phyloP scores from a whole-genome alignment of 2,888 invertebrate genomes.

The Acrocera orbiculus region DNA sequence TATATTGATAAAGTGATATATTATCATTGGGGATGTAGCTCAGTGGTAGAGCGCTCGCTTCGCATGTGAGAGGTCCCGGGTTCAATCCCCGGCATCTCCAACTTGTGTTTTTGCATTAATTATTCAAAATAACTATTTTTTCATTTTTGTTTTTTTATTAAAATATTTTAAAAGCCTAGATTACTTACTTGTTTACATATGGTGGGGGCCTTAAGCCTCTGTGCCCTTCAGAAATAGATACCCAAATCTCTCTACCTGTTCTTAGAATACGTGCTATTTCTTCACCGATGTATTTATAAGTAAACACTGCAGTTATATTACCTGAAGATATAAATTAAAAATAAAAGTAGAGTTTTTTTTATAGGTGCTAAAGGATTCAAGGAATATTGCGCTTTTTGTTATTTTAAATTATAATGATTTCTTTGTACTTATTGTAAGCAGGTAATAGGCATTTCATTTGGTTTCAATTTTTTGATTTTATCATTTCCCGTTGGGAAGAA shows the following conservation, averaged over 20 bases:
- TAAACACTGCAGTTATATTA: conserved; percentile 66
- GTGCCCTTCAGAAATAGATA: conserved; percentile 50
- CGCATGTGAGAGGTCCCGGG: conserved; percentile 25
- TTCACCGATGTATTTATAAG: conserved; percentile 60
- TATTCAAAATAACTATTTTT: not conserved
- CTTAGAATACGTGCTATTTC: conserved; percentile 52
- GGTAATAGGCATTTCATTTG: too few species aligned
- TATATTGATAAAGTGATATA: too few species aligned
- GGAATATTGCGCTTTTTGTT: too few species aligned
- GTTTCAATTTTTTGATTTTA: too few species aligned
- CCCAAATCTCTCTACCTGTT: conserved; percentile 47
- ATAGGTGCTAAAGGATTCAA: too few species aligned
- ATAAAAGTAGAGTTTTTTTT: too few species aligned
- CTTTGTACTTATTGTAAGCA: too few species aligned
- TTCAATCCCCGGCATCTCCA: conserved; percentile 17
- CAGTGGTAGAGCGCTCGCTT: conserved; percentile 26
- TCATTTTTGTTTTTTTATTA: not conserved
- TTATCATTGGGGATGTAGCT: conserved; percentile 23
- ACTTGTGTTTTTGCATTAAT: conserved; percentile 1
- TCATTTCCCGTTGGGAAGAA: too few species aligned
- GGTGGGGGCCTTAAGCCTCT: conserved; percentile 39
- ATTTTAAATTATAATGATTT: too few species aligned
- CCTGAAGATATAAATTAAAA: conserved; percentile 33
- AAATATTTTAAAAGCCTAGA: not conserved
- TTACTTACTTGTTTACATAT: conserved; percentile 53